These are phyloP conservation scores for Merodon equestris DNA, from an alignment of 2,888 invertebrate species.

Conservation along the genomic window DNA sequence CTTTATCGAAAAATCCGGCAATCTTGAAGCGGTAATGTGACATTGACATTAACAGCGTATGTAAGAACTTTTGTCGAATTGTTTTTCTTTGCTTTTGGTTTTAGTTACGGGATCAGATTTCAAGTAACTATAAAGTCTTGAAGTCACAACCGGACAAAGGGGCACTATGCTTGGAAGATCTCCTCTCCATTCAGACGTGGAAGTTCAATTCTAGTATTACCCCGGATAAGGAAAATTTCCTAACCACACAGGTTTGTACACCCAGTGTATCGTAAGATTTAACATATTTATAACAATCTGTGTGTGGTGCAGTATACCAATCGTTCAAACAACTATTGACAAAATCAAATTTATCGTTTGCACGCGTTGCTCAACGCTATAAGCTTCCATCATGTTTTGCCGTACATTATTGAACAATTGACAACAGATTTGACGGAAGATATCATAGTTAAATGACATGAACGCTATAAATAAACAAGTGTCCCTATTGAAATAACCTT, in stretches of 20 bases:
- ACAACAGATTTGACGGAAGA: too few species aligned
- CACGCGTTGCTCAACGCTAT: too few species aligned
- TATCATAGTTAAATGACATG: too few species aligned
- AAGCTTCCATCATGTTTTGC: too few species aligned
- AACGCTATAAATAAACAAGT: too few species aligned
- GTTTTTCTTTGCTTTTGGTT: slow-evolving; percentile 7
- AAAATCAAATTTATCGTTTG: too few species aligned
- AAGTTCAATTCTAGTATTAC: slow-evolving; percentile 83
- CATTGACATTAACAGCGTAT: background rate
- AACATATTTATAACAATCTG: too few species aligned
- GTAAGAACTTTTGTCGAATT: too few species aligned
- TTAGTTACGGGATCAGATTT: slow-evolving; percentile 81
- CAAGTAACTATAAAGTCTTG: slow-evolving; percentile 83
- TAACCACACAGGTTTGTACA: slow-evolving; percentile 79
- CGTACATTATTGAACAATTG: too few species aligned
- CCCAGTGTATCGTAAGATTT: background rate
- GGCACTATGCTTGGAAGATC: slow-evolving; percentile 85
- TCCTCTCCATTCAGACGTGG: slow-evolving; percentile 84
- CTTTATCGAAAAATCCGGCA: slow-evolving; percentile 81
- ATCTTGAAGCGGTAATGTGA: slow-evolving; percentile 80
- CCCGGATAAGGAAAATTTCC: slow-evolving; percentile 80
- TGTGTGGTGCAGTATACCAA: too few species aligned
- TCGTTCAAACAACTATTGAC: too few species aligned
- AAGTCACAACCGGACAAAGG: slow-evolving; percentile 79
- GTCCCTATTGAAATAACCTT: too few species aligned